Base-by-base conservation (phyloP, 2,888 invertebrate genomes). In the Gryllus longicercus region DNA sequence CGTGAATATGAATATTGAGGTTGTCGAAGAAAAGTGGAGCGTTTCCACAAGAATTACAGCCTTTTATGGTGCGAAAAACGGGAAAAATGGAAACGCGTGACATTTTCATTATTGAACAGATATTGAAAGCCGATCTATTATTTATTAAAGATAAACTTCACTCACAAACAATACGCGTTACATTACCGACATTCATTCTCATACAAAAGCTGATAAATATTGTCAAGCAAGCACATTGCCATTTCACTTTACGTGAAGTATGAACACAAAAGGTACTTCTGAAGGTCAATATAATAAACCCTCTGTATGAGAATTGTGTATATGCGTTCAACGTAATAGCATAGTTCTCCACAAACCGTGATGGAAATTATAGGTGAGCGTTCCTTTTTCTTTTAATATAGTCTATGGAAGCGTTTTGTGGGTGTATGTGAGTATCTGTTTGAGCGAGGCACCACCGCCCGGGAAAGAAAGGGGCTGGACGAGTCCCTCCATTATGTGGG, bases 401-500 rank as follows among this genome's bases (percentile, higher is more conserved):
- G 16, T 16, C 63, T 63, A 63, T 63, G 63, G 63, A 18, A 63
- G 63, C 63, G 18, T 63, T 63, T 63, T 63, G 63, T 63, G 14
- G 16, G 18, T 63, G 63, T 38, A 38, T 63, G 63, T 63, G 63
- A 3, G 63, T 63, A 63, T 63, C 63, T 18, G 63, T 63, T 63
- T 63, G 63, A 63, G 63, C 63, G 63, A 18, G 18, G 63, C 63
- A 63, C 63, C 18, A 16, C 63, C 16, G 63, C 63, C 18, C 63
- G 74, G 63, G 78, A 51, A 51, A 18, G 23, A 50, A 78, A 23
- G 78, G 78, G 51, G 51, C 21, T 21, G 23, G 63, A 38, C 78
- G 63, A 38, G 23, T 74, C 74, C 63, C 50, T 50, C 78, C 21
- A 77, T n/a, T 77, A 51, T 51, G 63, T 63, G 63, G 63, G 63